phyloP scores from a whole-genome alignment of 1,140 invertebrate species.

The Drosophila eugracilis region DNA sequence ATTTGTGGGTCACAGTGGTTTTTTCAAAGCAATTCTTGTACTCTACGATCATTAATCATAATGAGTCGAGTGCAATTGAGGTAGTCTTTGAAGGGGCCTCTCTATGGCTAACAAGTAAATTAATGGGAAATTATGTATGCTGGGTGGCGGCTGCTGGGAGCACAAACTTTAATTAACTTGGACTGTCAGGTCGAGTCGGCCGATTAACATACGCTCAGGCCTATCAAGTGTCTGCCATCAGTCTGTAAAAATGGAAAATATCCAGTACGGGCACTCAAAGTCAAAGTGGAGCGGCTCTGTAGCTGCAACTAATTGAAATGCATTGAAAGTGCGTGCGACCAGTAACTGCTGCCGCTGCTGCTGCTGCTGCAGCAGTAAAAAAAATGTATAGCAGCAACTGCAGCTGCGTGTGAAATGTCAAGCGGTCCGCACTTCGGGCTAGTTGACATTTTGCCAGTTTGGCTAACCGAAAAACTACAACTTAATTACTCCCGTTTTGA shows the following conservation, averaged over 20 bases:
- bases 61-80: conserved; percentile 68
- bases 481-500: conserved; percentile 63
- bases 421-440: conserved; percentile 30
- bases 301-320: conserved; percentile 71
- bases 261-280: conserved; percentile 63
- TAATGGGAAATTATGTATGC: conserved; percentile 63
- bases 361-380: too few species aligned
- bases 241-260: conserved; percentile 75
- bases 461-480: conserved; percentile 48
- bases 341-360: conserved; percentile 40
- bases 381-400: conserved; percentile 12
- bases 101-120: conserved; percentile 61
- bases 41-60: conserved; percentile 67
- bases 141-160: conserved; percentile 32
- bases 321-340: conserved; percentile 79
- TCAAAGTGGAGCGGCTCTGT: conserved; percentile 68
- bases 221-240: conserved; percentile 78
- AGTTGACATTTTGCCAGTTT: conserved; percentile 64
- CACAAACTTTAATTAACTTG: conserved; percentile 77
- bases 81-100: conserved; percentile 31
- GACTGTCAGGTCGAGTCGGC: conserved; percentile 63
- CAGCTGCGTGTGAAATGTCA: conserved; percentile 78
- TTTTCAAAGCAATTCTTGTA: conserved; percentile 24
- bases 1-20: conserved; percentile 32
- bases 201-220: conserved; percentile 79